Base-by-base conservation (phyloP, 2,113 vertebrate genomes). In the Xiphophorus couchianus region DNA sequence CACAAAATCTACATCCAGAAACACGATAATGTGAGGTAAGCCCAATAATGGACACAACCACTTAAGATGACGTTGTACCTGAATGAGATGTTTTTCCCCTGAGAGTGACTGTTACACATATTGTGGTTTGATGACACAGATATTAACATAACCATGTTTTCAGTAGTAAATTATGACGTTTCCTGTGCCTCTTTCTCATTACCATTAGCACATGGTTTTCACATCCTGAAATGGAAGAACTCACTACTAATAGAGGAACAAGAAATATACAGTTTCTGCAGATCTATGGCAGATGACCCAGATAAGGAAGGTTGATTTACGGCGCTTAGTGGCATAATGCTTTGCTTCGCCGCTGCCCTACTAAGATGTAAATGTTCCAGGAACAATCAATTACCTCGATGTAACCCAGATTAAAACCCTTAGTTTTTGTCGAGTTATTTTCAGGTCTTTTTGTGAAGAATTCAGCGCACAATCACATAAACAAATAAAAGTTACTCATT, bases 1-100 rank as follows among this genome's bases (percentile, higher is more conserved):
- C 98, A 99, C 90, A 99, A 98, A 94, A 99, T 99, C 93, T 99
- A 99, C 93, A 99, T 98, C 89, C 97, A 99, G 94, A 98, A 98
- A 88, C 98, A 99, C 1, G 98, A 99, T 91, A 99, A 99, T 0
- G 98, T 99, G 90, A 99, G 98, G 98, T 98, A 94, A 89, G 74
- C 30, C 69, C 62, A 31, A 33, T 58, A 58, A 58, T n/a, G 51
- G 22, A 37, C 64, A 48, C 51, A 48, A 22, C 15, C 9, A 66
- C 44, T n/a, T 58, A 19, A 58, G 44, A 19, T 15, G 44, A 19
- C 4, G 0, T 48, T 48, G 14, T 19, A 19, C 44, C 44, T 48
- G 44, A 48, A 19, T 48, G 15, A 48, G 15, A 17, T 19, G 44
- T 48, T 48, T 48, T 17, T 19, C 44, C 5, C 39, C 14, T 4